phyloP scores from a whole-genome alignment of 2,888 invertebrate genomes.

The Cheilosia pagana region DNA sequence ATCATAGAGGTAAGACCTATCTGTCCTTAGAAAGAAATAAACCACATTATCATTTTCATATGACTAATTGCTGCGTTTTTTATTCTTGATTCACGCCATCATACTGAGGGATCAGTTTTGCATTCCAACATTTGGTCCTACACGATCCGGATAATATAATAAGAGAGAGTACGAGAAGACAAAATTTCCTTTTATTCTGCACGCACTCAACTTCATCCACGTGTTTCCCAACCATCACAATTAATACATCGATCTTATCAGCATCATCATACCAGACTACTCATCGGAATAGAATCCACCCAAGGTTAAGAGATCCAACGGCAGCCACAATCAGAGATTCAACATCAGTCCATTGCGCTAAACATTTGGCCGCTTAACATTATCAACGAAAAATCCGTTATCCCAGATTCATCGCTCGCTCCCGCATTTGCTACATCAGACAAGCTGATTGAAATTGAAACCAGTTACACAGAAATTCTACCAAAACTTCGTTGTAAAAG shows the following conservation, averaged over 20 bases:
- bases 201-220: not conserved
- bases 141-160: not conserved
- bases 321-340: too few relatives aligned
- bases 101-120: not conserved
- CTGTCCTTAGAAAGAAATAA: too few relatives aligned
- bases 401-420: not conserved
- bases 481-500: not conserved
- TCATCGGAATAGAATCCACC: not conserved
- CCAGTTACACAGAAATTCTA: not conserved
- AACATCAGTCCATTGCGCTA: not conserved
- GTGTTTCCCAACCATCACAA: not conserved
- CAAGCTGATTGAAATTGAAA: not conserved
- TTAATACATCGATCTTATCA: not conserved
- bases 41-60: not conserved
- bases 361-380: not conserved
- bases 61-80: not conserved
- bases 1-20: too few relatives aligned
- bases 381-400: not conserved
- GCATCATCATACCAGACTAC: not conserved
- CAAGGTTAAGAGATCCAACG: not conserved
- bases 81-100: not conserved
- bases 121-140: slow-evolving; percentile 1
- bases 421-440: not conserved
- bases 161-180: not conserved
- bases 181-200: not conserved